A percentile compares a stretch with the other conserved stretches of the same genome.
phyloP scores from a whole-genome alignment of 2,888 invertebrate genomes.

The Rhabditoides inermis region DNA sequence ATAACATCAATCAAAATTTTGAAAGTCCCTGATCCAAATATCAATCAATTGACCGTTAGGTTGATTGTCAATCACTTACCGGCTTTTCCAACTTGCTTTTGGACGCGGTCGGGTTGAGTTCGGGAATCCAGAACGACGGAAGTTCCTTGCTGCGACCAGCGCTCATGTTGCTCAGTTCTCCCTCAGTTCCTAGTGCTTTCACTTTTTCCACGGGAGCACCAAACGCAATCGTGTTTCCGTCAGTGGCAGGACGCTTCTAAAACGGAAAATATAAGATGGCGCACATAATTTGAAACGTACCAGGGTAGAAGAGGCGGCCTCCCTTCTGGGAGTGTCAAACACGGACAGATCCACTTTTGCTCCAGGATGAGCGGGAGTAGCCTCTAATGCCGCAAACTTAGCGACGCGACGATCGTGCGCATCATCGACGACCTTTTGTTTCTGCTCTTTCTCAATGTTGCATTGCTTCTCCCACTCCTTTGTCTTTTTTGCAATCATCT shows the following conservation, averaged over 20 bases:
- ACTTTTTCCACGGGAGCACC: slow-evolving; percentile 28
- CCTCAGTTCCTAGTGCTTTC: slow-evolving; percentile 28
- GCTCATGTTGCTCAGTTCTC: slow-evolving; percentile 31
- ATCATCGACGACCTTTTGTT: slow-evolving; percentile 10
- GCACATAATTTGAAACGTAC: slow-evolving; percentile 1
- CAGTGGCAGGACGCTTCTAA: slow-evolving; percentile 14
- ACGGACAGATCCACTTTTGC: slow-evolving; percentile 10
- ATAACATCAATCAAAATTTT: slow-evolving; percentile 1
- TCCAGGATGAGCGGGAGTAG: slow-evolving; percentile 30
- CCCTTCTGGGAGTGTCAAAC: too few relatives aligned
- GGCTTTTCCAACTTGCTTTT: slow-evolving; percentile 68
- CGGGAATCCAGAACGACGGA: slow-evolving; percentile 63
- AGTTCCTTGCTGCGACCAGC: slow-evolving; percentile 61
- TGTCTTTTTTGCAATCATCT: too few relatives aligned
- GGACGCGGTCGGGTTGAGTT: slow-evolving; percentile 78
- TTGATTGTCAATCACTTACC: slow-evolving; percentile 52
- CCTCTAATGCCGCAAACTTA: slow-evolving; percentile 28
- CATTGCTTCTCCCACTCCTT: slow-evolving; percentile 23
- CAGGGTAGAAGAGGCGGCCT: too few relatives aligned
- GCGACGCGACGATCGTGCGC: slow-evolving; percentile 5
- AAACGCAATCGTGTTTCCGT: slow-evolving; percentile 14
- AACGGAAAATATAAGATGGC: too few relatives aligned
- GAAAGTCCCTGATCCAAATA: not conserved
- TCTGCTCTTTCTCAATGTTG: slow-evolving; percentile 25
- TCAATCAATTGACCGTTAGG: not conserved